Percentiles rank a stretch among this genome's conserved stretches.
Conservation (phyloP, 1,140 invertebrate genomes). For the Neuroterus valhalla region DNA sequence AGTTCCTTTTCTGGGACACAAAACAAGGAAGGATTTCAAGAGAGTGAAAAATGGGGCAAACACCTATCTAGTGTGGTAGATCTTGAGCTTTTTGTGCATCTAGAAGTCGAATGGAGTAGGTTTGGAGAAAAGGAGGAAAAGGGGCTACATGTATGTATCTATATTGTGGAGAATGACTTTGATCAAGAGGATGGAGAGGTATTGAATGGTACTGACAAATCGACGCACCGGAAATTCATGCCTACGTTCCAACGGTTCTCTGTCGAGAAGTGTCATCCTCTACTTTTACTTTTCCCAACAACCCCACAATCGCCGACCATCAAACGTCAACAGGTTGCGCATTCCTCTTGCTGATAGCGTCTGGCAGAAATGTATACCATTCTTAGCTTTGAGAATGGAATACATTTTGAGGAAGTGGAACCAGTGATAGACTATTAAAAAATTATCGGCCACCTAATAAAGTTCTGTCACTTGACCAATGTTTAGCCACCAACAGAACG, state of each 20-base stretch:
- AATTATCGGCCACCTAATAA: too few relatives aligned
- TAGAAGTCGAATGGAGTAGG: background rate
- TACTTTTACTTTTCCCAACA: constrained; percentile 16
- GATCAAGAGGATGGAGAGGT: constrained; percentile 12
- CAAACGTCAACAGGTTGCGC: constrained; percentile 23
- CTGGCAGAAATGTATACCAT: constrained; percentile 3
- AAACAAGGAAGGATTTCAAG: background rate
- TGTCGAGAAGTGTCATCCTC: constrained; percentile 17
- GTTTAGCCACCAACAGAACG: too few relatives aligned
- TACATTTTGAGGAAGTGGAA: background rate
- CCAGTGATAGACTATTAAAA: too few relatives aligned
- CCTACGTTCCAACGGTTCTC: constrained; percentile 21
- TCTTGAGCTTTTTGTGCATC: background rate
- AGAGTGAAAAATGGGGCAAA: background rate
- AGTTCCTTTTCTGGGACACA: background rate
- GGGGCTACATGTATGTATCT: background rate
- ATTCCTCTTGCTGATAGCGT: constrained; percentile 19
- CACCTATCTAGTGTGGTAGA: background rate
- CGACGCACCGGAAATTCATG: constrained; percentile 29
- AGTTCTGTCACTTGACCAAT: too few relatives aligned
- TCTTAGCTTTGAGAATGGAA: background rate
- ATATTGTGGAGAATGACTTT: constrained; percentile 8
- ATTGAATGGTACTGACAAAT: background rate
- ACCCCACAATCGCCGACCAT: constrained; percentile 1
- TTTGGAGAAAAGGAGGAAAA: background rate